Conservation (phyloP, 2,888 invertebrate species). For the Notocelia uddmanniana region DNA sequence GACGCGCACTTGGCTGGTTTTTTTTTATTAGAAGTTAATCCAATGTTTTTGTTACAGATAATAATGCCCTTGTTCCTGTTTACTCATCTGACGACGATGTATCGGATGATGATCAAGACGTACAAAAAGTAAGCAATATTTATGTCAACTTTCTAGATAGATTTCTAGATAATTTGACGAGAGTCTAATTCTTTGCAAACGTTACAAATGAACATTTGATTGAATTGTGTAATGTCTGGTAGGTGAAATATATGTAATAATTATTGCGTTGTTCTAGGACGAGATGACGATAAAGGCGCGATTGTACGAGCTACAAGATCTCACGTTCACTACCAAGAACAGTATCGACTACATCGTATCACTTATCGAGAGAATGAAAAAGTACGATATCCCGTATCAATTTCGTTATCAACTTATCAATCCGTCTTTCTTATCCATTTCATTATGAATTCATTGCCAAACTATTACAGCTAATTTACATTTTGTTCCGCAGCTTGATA, state of each 20-base stretch:
- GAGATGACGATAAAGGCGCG: constrained; percentile 76
- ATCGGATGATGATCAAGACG: constrained; percentile 71
- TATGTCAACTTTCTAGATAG: neutral
- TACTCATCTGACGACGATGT: constrained; percentile 67
- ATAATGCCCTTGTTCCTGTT: constrained; percentile 57
- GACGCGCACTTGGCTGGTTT: too few relatives aligned
- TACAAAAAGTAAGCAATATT: constrained; percentile 60
- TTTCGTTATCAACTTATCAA: neutral
- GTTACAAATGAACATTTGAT: neutral
- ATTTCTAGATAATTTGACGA: neutral
- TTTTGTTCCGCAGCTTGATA: constrained; percentile 68
- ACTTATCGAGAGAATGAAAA: constrained; percentile 73
- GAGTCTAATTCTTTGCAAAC: neutral
- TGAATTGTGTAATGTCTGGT: constrained; percentile 5
- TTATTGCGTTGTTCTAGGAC: constrained; percentile 62
- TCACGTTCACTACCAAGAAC: constrained; percentile 80
- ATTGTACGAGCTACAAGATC: constrained; percentile 73
- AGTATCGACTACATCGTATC: constrained; percentile 79
- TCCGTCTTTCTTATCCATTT: neutral
- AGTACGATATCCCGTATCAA: constrained; percentile 65
- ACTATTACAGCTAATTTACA: neutral
- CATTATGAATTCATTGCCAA: constrained; percentile 3
- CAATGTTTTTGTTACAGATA: constrained; percentile 58
- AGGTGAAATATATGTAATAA: neutral
- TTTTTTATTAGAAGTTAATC: too few relatives aligned